Percentiles rank a stretch among this genome's conserved stretches.
These are phyloP conservation scores for Aricia agestis DNA, from an alignment of 1,140 invertebrate genomes.

Conservation along the genomic window DNA sequence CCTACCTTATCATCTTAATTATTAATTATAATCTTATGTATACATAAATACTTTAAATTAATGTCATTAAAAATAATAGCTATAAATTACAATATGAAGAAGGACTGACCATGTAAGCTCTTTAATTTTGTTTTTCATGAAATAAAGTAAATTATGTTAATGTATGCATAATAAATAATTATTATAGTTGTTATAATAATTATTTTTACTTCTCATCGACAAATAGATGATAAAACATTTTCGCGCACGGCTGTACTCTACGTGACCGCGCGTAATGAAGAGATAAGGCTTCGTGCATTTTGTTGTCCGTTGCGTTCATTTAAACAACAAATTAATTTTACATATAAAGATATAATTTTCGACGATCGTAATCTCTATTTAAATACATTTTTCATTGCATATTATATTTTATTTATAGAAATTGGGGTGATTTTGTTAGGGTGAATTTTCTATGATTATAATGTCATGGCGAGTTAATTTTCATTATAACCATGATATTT, in stretches of 20 bases:
- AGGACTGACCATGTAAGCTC: no score
- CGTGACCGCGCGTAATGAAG: constrained; percentile 60
- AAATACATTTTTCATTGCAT: constrained; percentile 36
- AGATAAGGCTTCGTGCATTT: constrained; percentile 54
- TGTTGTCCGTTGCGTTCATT: constrained; percentile 57
- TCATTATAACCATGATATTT: background rate
- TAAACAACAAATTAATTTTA: constrained; percentile 65
- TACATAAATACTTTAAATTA: no score
- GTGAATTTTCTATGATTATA: constrained; percentile 10
- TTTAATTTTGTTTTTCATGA: no score
- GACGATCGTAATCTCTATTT: constrained; percentile 52
- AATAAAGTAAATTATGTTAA: no score
- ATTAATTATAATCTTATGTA: no score
- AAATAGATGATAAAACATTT: background rate
- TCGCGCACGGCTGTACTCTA: constrained; percentile 42
- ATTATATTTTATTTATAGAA: constrained; percentile 36
- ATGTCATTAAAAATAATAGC: no score
- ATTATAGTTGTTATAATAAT: no score
- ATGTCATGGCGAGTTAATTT: background rate
- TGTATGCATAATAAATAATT: no score
- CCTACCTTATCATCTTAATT: no score
- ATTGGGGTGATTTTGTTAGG: constrained; percentile 26
- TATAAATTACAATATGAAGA: no score
- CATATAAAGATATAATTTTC: constrained; percentile 67
- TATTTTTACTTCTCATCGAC: no score